Conservation (phyloP, 2,113 vertebrate species). For the Pygoscelis antarcticus region DNA sequence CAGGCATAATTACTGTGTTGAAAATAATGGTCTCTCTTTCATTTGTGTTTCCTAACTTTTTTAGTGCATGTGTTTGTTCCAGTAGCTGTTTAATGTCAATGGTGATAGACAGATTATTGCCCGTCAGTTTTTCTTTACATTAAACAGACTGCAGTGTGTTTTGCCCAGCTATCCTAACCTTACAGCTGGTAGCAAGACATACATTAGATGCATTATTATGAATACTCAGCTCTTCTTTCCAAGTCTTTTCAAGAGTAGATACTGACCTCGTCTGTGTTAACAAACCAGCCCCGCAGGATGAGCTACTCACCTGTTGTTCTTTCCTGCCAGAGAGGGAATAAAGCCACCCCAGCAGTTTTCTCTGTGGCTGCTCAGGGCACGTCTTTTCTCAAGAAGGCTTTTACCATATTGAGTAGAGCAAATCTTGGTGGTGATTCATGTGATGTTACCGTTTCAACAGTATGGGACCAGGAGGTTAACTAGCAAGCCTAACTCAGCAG, state of each 20-base stretch:
- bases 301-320: neutral
- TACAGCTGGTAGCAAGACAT: neutral
- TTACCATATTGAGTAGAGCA: neutral
- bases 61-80: neutral
- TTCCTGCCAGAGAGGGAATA: neutral
- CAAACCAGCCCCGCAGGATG: neutral
- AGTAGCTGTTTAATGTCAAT: neutral
- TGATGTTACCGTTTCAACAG: neutral
- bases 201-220: neutral
- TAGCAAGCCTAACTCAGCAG: neutral
- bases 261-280: neutral
- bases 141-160: neutral
- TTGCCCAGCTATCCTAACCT: neutral
- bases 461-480: neutral
- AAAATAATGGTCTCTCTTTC: neutral
- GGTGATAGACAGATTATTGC: neutral
- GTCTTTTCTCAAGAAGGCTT: neutral
- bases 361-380: neutral
- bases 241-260: neutral
- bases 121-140: neutral
- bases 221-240: neutral
- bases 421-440: neutral
- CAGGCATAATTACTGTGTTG: neutral
- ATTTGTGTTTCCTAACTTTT: neutral
- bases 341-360: neutral